Evolutionary conservation across 1,140 invertebrate genomes (phyloP), one percentile per base, ranked within the genome.

Genomic region (Zaprionus lachaisei): DNA sequence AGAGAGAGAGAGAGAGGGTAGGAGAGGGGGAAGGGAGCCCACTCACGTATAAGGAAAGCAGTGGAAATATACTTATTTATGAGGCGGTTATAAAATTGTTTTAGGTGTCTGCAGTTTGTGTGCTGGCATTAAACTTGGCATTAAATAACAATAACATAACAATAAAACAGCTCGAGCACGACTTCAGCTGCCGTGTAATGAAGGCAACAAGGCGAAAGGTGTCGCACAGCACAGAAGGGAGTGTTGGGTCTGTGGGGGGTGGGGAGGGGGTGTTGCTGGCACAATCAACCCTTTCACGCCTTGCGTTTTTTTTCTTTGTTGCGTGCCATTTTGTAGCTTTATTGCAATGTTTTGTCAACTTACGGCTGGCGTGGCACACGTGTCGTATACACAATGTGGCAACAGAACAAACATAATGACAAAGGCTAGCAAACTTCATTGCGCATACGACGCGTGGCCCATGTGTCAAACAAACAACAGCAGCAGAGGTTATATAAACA

Each of bases 81-180:
- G 81, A 72, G 84, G 75, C 63, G 85, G 71, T 77, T 73, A 89
- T 87, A 83, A 89, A 89, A 89, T 79, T 89, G 85, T 84, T 87
- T 84, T 75, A 81, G 81, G 70, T 84, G 65, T 76, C 76, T 81
- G 74, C 69, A 66, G 78, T 71, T 34, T 71, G 62, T 57, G 79
- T 72, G 84, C 87, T 89, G 80, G 81, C 78, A 83, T 83, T 86
- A 86, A 86, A 77, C 77, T 77, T 82, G 83, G 77, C 83, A 87
- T 87, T 87, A 87, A 87, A 90, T 87, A 87, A 87, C 84, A 89
- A 87, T 89, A 90, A 83, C 81, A 70, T 74, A 77, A 82, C 84
- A 89, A 89, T 87, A 90, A 89, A 87, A 76, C 56, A 63, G 62
- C 63, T 66, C 47, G 56, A 72, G 69, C 56, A 77, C 69, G 68